Evolutionary conservation across 2,113 vertebrate genomes (phyloP).

Genomic region (Prolemur simus): DNA sequence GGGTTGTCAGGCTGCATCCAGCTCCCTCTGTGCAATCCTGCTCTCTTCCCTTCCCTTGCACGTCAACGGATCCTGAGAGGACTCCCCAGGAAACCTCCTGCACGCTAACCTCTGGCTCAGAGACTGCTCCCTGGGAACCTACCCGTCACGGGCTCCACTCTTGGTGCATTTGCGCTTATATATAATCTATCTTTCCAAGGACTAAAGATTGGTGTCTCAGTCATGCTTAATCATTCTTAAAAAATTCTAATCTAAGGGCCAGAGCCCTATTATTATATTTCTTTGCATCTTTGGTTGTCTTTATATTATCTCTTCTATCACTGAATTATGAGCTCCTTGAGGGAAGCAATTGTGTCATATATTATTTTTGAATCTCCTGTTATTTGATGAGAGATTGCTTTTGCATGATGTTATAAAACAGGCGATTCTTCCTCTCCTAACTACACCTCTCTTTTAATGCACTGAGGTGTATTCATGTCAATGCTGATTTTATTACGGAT

Average conservation of each 20-base stretch:
- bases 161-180: not conserved
- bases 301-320: not conserved
- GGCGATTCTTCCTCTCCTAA: not conserved
- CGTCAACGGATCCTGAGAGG: not conserved
- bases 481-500: not conserved
- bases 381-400: constrained; percentile 1
- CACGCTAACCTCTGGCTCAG: not conserved
- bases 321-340: not conserved
- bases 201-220: not conserved
- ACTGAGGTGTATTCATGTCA: not conserved
- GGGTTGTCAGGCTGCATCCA: not conserved
- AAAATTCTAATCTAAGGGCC: not conserved
- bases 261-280: not conserved
- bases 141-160: too few relatives aligned
- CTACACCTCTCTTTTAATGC: not conserved
- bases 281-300: not conserved
- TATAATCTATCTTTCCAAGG: not conserved
- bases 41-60: not conserved
- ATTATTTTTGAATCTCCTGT: not conserved
- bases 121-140: not conserved
- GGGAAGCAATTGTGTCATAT: not conserved
- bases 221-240: not conserved
- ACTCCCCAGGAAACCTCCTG: not conserved
- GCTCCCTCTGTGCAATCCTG: not conserved
- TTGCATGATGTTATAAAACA: not conserved